These are phyloP conservation scores for Leptoclinus maculatus DNA, from an alignment of 2,797 vertebrate species.

Conservation along the genomic window DNA sequence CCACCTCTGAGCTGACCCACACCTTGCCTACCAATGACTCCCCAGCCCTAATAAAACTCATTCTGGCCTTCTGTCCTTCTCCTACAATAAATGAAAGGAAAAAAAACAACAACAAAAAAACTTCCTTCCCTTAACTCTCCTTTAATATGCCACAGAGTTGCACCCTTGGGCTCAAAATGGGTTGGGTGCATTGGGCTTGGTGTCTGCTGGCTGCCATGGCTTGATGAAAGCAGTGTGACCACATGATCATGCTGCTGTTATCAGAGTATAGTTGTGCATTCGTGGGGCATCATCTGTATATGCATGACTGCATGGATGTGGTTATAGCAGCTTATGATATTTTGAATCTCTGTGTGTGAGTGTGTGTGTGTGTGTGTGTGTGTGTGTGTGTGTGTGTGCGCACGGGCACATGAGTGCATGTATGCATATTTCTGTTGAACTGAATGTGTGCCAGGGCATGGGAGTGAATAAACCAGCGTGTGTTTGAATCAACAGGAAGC, in stretches of 20 bases:
- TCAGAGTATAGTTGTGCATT: conserved; percentile 74
- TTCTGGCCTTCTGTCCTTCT: conserved; percentile 44
- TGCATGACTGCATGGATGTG: conserved; percentile 77
- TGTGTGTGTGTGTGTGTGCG: conserved; percentile 4
- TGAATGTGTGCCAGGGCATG: conserved; percentile 67
- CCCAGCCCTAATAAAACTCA: conserved; percentile 55
- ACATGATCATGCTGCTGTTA: conserved; percentile 68
- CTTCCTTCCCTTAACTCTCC: not conserved
- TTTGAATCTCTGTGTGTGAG: conserved; percentile 39
- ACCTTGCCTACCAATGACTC: conserved; percentile 67
- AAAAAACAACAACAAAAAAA: not conserved
- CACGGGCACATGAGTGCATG: conserved; percentile 67
- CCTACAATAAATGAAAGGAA: conserved; percentile 28
- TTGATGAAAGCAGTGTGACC: conserved; percentile 72
- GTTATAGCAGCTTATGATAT: conserved; percentile 57
- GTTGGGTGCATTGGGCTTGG: conserved; percentile 70
- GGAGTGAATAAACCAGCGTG: conserved; percentile 84
- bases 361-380: not conserved
- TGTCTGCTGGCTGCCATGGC: conserved; percentile 74
- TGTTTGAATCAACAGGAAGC: conserved; percentile 97
- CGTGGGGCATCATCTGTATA: conserved; percentile 70
- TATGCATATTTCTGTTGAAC: conserved; percentile 69
- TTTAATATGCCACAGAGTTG: conserved; percentile 26
- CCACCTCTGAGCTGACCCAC: conserved; percentile 75
- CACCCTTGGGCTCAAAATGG: conserved; percentile 44